Base-by-base conservation (phyloP, 1,140 invertebrate species). In the Brachionus calyciflorus region DNA sequence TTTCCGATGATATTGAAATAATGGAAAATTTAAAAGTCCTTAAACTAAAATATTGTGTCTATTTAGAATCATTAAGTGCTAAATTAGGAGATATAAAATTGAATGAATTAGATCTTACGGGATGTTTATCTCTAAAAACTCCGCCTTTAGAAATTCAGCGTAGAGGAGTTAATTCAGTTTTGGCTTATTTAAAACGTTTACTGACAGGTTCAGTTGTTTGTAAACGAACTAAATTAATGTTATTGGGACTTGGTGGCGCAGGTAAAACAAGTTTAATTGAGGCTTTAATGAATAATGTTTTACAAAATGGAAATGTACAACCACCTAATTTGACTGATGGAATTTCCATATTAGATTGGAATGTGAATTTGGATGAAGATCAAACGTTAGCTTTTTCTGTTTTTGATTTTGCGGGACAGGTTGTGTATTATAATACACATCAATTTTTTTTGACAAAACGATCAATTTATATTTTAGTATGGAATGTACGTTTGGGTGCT, bases 381-480 rank as follows among this genome's bases (percentile, higher is more conserved):
- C 17, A 63, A 51, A 79, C 14, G 77, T 83, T 33, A 79, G 78
- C 14, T 46, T 78, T 3, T 84, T 80, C 79, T 81, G 82, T 78
- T 80, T 82, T 24, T 84, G 84, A 85, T 78, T 85, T 85, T 80
- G 84, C 84, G 78, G 84, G 84, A 12, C 84, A 85, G 76, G 82
- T 81, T n/a, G 82, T 85, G 4, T 85, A 85, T 78, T 85, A 85
- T 77, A 84, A 85, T 78, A 85, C 84, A 24, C 84, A 85, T 78
- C 84, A 84, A 81, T 85, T 85, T 80, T 85, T 85, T 80, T 78
- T 85, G 65, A 82, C 83, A 0, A 81, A 82, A 24, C 80, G 82
- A 19, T 83, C 84, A 1, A 81, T 84, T 12, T 85, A 85, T 70
- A 53, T 85, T 7, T 77, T 85, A n/a, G 79, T 83, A 30, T 85